phyloP scores from a whole-genome alignment of 2,113 vertebrate species.

The Zosterops hypoxanthus region DNA sequence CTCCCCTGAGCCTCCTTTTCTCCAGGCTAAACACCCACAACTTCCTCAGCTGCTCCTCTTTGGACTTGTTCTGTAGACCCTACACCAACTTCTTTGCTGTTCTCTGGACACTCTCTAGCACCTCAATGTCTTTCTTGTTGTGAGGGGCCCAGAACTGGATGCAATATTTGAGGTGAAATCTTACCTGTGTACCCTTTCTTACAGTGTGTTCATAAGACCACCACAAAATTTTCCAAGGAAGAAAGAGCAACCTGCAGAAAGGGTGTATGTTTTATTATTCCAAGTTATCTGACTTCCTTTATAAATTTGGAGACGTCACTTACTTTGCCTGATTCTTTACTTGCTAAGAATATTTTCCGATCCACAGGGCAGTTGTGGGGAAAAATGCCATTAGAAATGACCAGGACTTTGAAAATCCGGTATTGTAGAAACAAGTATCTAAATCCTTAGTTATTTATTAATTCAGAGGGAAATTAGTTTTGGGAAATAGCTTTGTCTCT shows the following conservation, averaged over 20 bases:
- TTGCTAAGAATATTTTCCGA: background rate
- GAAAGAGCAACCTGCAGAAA: background rate
- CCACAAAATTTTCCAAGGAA: background rate
- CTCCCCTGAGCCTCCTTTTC: background rate
- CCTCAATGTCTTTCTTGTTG: background rate
- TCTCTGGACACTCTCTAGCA: background rate
- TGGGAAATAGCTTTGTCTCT: background rate
- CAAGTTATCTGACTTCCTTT: background rate
- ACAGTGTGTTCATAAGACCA: background rate
- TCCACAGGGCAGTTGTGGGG: background rate
- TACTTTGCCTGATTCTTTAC: background rate
- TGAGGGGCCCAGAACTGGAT: background rate
- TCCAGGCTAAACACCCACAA: background rate
- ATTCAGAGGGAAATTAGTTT: background rate
- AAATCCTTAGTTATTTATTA: background rate
- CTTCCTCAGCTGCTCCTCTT: background rate
- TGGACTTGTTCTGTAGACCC: background rate
- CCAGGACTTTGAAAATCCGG: background rate
- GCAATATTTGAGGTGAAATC: background rate
- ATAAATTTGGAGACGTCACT: background rate
- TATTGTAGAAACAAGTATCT: no score
- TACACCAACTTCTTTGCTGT: background rate
- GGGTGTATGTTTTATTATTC: background rate
- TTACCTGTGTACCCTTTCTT: background rate
- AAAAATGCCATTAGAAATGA: background rate